Evolutionary conservation across 2,113 vertebrate genomes (phyloP).

Genomic region (Rana temporaria): DNA sequence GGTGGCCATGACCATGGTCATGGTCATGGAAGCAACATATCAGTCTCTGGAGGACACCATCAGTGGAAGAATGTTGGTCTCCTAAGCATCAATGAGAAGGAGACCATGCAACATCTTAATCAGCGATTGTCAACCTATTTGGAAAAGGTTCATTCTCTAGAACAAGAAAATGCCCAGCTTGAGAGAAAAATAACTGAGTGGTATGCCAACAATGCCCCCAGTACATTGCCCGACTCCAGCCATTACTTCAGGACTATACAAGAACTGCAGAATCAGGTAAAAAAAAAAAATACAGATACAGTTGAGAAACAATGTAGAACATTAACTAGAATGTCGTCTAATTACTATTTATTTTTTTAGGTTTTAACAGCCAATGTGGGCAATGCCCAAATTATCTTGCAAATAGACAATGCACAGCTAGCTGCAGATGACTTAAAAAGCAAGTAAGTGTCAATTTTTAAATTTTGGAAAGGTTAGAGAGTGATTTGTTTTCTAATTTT

Average conservation of each 20-base stretch:
- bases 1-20: not conserved
- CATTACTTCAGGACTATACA: conserved; percentile 67
- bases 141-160: conserved; percentile 61
- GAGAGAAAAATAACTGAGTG: conserved; percentile 72
- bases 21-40: not conserved
- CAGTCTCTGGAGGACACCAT: not conserved
- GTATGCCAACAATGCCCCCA: conserved; percentile 54
- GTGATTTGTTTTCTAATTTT: no score
- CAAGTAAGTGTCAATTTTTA: not conserved
- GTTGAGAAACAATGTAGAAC: not conserved
- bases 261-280: conserved; percentile 63
- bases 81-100: conserved; percentile 66
- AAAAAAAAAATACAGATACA: not conserved
- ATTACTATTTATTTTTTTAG: not conserved
- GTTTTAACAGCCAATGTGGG: not conserved
- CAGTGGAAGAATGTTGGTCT: conserved; percentile 24
- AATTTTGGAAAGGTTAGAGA: not conserved
- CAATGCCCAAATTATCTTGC: conserved; percentile 21
- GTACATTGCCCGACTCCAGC: conserved; percentile 59
- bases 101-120: conserved; percentile 79
- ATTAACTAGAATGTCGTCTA: not conserved
- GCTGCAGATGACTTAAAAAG: conserved; percentile 37
- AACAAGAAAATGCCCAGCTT: conserved; percentile 70
- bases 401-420: conserved; percentile 40
- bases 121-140: conserved; percentile 76